Evolutionary conservation across 2,797 vertebrate species (phyloP).

Genomic region (Avahi laniger): DNA sequence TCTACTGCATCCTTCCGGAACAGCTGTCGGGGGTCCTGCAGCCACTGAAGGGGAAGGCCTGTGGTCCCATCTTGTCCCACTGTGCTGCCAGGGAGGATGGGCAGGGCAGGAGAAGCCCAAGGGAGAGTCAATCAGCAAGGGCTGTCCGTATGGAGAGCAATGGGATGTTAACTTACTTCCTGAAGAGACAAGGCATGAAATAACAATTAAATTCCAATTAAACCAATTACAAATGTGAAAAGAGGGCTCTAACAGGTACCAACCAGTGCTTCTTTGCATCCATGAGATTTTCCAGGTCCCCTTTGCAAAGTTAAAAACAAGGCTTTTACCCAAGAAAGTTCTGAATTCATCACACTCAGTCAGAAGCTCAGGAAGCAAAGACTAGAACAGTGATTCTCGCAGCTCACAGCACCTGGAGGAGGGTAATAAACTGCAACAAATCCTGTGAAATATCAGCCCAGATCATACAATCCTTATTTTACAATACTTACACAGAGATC

Average conservation of each 20-base stretch:
- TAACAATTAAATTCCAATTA: not conserved
- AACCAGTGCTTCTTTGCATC: not conserved
- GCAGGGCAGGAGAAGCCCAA: not conserved
- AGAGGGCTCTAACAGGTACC: not conserved
- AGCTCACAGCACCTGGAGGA: not conserved
- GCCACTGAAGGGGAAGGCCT: too few relatives aligned
- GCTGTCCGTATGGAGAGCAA: not conserved
- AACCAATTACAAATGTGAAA: not conserved
- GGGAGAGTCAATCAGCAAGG: not conserved
- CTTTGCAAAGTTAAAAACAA: not conserved
- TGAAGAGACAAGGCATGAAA: not conserved
- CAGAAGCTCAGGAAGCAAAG: not conserved
- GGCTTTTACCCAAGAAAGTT: rapidly evolving
- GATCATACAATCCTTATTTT: not conserved
- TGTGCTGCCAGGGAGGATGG: rapidly evolving
- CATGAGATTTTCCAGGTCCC: not conserved
- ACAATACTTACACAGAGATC: not conserved
- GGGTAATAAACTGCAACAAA: not conserved
- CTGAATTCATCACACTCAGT: not conserved
- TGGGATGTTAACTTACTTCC: not conserved
- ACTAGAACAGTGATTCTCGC: not conserved
- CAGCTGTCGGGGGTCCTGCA: not conserved
- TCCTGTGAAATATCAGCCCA: not conserved
- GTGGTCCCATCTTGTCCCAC: not conserved
- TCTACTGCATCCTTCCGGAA: not conserved